A percentile compares a stretch with the other conserved stretches of the same genome.
phyloP scores from a whole-genome alignment of 2,113 vertebrate genomes.

The Parus major region DNA sequence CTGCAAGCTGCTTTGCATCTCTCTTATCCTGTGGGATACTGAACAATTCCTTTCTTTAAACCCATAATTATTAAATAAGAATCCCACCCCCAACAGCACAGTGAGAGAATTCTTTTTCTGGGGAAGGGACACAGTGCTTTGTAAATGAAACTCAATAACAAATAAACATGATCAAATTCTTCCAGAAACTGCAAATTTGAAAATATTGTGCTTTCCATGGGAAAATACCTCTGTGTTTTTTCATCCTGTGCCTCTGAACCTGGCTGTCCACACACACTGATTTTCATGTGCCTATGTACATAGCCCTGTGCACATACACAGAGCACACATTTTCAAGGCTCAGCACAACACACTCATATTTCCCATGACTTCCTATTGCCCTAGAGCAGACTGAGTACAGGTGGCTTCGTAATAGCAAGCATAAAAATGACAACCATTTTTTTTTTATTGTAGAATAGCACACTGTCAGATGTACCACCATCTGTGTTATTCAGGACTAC shows the following conservation, averaged over 20 bases:
- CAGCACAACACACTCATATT: not conserved
- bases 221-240: rapidly evolving
- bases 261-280: not conserved
- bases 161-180: not conserved
- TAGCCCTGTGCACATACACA: not conserved
- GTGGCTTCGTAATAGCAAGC: slow-evolving; percentile 64
- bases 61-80: not conserved
- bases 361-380: not conserved
- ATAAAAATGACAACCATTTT: slow-evolving; percentile 71
- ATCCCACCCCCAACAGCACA: rapidly evolving
- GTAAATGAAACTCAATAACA: not conserved
- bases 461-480: slow-evolving; percentile 69
- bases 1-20: not conserved
- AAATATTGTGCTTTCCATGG: not conserved
- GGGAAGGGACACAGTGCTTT: not conserved
- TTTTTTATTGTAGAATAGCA: slow-evolving; percentile 70
- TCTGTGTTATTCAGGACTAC: slow-evolving; percentile 69
- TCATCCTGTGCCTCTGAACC: not conserved
- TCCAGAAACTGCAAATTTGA: not conserved
- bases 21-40: not conserved
- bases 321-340: not conserved
- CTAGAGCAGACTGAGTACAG: slow-evolving; percentile 53
- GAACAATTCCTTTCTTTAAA: not conserved
- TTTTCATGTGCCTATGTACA: not conserved
- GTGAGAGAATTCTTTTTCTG: not conserved